Percentiles rank a stretch among this genome's conserved stretches.
Conservation (phyloP, 2,113 vertebrate species). For the Petrocephalus zakoni region DNA sequence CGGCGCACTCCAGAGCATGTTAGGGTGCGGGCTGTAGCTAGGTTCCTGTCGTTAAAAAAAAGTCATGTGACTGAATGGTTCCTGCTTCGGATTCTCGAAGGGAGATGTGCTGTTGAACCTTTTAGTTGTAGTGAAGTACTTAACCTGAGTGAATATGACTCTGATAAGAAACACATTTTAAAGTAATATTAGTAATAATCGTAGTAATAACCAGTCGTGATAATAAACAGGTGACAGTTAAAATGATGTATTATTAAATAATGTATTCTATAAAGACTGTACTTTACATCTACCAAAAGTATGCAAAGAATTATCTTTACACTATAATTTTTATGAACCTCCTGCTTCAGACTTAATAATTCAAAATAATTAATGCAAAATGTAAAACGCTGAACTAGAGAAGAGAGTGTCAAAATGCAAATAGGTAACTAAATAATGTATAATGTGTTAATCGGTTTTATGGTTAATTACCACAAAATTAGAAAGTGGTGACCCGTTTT, state of each 20-base stretch:
- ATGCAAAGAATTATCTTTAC: background rate
- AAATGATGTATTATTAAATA: background rate
- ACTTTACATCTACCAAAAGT: background rate
- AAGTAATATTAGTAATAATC: background rate
- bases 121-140: background rate
- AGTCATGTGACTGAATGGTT: background rate
- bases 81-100: background rate
- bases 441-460: background rate
- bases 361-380: background rate
- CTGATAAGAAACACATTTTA: background rate
- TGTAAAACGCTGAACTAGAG: background rate
- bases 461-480: background rate
- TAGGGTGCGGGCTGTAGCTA: background rate
- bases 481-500: background rate
- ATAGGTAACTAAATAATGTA: conserved; percentile 5
- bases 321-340: background rate
- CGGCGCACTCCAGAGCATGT: conserved; percentile 46
- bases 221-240: background rate
- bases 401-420: background rate
- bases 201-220: background rate
- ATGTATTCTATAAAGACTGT: background rate
- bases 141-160: background rate
- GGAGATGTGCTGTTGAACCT: background rate
- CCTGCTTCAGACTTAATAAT: background rate
- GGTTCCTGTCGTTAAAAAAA: background rate